Base-by-base conservation (phyloP, 2,113 vertebrate species). In the Cygnus atratus region DNA sequence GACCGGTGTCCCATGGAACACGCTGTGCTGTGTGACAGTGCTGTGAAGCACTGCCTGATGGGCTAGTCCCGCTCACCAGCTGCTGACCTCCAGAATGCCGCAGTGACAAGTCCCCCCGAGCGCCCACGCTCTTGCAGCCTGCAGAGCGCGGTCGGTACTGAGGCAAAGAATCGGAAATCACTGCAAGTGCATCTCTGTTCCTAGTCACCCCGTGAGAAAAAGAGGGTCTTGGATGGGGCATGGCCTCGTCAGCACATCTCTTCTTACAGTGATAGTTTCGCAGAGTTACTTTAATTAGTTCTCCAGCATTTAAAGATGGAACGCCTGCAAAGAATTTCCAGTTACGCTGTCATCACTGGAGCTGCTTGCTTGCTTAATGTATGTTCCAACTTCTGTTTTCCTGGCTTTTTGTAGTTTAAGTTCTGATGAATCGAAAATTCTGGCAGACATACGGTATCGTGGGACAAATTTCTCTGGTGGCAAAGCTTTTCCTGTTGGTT, bases 121-220 rank as follows among this genome's bases (percentile, higher is more conserved):
- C 50, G 67, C 44, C 73, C 17, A 68, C 0, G 3, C 28, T 41
- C 43, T 52, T 19, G 6, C 28, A 54, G 63, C 70, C n/a, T 65
- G 22, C 1, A 1, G 25, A 39, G 28, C 1, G 1, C 37, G 0
- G 7, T 19, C 33, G 0, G 6, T 19, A 3, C 67, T 17, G 67
- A 24, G 58, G 39, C 1, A 16, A 43, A 62, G 76, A 3, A 31
- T 61, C 82, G 62, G 90, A 68, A 92, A 92, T 94, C 62, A 26
- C 78, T 65, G 90, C 92, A 16, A 68, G 43, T 9, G 43, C 62
- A 1, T 21, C 58, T 63, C 48, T 66, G 22, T 29, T 79, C 39
- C 48, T 48, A 4, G 35, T 43, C 26, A 5, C 16, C 6, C 28
- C 14, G 13, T 4, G 12, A 26, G 55, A 78, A 52, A 66, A 29